These are phyloP conservation scores for Ectropis grisescens DNA, from an alignment of 1,140 invertebrate genomes.

Conservation along the genomic window DNA sequence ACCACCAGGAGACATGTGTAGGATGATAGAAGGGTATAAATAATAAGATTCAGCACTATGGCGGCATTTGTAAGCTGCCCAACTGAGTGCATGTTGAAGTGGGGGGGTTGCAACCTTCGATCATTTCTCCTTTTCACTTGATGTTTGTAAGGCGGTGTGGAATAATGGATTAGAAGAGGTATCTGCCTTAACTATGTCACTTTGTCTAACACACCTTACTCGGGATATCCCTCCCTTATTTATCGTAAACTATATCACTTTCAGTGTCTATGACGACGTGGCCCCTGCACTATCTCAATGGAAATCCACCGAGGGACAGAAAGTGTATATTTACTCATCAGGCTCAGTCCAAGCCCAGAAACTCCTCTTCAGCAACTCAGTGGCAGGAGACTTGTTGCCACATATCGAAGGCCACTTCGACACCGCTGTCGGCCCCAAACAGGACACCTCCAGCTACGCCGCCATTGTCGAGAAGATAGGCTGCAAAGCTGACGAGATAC, in stretches of 20 bases:
- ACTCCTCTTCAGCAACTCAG: conserved; percentile 84
- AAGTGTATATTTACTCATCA: conserved; percentile 92
- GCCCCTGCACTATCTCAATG: conserved; percentile 79
- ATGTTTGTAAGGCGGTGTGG: too few relatives aligned
- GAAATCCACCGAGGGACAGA: conserved; percentile 71
- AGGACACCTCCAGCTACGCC: conserved; percentile 79
- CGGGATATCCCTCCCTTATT: too few relatives aligned
- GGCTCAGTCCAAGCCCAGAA: conserved; percentile 94
- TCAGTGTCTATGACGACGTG: conserved; percentile 91
- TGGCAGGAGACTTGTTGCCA: conserved; percentile 81
- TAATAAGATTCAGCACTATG: too few relatives aligned
- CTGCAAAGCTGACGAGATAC: conserved; percentile 74
- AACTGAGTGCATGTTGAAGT: too few relatives aligned
- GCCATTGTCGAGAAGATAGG: conserved; percentile 81
- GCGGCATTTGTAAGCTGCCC: too few relatives aligned
- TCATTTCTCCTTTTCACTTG: too few relatives aligned
- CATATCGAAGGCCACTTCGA: conserved; percentile 89
- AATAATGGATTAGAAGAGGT: too few relatives aligned
- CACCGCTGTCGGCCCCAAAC: conserved; percentile 86
- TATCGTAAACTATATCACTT: conserved; percentile 27
- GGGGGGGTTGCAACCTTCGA: too few relatives aligned
- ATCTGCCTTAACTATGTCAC: too few relatives aligned
- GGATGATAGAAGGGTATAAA: too few relatives aligned
- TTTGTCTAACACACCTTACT: too few relatives aligned
- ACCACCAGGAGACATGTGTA: too few relatives aligned